Conservation (phyloP, 2,888 invertebrate genomes). For the Cerceris rybyensis region DNA sequence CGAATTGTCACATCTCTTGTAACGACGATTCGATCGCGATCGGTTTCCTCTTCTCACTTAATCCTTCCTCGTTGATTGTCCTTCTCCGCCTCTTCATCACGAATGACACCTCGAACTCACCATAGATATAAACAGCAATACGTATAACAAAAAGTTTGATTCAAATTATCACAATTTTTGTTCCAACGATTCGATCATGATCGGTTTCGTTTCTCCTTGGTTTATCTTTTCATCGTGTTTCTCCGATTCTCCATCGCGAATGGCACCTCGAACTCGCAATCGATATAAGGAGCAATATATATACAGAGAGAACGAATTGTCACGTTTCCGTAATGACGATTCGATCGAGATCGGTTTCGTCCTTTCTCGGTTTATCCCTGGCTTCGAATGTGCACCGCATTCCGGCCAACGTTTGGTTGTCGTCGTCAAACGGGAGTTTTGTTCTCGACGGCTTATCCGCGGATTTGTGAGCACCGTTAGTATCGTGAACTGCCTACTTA, state of each 20-base stretch:
- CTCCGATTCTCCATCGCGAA: not conserved
- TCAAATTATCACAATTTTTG: no score
- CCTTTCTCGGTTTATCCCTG: conserved; percentile 49
- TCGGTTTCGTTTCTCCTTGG: no score
- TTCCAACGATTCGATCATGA: no score
- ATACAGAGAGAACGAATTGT: conserved; percentile 75
- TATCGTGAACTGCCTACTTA: conserved; percentile 80
- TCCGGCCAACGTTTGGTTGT: conserved; percentile 68
- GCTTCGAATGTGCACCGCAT: conserved; percentile 66
- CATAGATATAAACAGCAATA: no score
- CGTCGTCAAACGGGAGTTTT: conserved; percentile 67
- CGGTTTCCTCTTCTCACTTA: no score
- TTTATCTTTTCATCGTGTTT: conserved; percentile 12
- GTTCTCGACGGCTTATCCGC: conserved; percentile 77
- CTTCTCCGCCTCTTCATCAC: no score
- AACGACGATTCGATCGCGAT: conserved; percentile 79
- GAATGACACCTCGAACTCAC: no score
- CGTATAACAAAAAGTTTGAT: no score
- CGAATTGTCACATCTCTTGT: conserved; percentile 79
- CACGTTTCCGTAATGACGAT: conserved; percentile 80
- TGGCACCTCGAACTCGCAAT: conserved; percentile 31
- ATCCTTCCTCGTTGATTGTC: no score
- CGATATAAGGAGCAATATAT: conserved; percentile 70
- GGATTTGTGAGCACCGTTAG: conserved; percentile 78
- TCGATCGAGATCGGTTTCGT: conserved; percentile 70